Evolutionary conservation across 2,888 invertebrate species (phyloP).

Genomic region (Polia nebulosa): DNA sequence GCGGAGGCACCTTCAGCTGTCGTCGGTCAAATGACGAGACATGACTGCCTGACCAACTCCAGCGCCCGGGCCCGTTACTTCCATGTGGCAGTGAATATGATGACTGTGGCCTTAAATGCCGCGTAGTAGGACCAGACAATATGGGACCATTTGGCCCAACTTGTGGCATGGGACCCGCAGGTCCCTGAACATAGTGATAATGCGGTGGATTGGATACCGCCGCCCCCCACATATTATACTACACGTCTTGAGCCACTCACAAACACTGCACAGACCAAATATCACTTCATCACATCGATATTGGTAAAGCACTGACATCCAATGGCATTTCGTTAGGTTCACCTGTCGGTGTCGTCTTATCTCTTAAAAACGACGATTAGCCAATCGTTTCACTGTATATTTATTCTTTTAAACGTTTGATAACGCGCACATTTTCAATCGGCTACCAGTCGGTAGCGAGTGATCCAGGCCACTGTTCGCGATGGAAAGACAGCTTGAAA

Average conservation of each 20-base stretch:
- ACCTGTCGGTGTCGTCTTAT: slow-evolving; percentile 78
- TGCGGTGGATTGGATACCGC: slow-evolving; percentile 88
- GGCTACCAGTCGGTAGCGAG: slow-evolving; percentile 82
- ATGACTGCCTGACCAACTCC: slow-evolving; percentile 90
- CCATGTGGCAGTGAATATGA: slow-evolving; percentile 90
- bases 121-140: slow-evolving; percentile 81
- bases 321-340: slow-evolving; percentile 79
- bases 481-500: slow-evolving; percentile 86
- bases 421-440: slow-evolving; percentile 79
- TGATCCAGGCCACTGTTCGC: slow-evolving; percentile 85
- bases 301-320: slow-evolving; percentile 80
- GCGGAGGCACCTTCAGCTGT: slow-evolving; percentile 87
- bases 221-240: slow-evolving; percentile 87
- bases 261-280: slow-evolving; percentile 77
- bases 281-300: slow-evolving; percentile 84
- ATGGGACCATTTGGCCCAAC: slow-evolving; percentile 84
- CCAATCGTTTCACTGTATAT: slow-evolving; percentile 79
- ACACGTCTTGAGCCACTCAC: slow-evolving; percentile 75
- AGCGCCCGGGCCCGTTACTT: slow-evolving; percentile 89
- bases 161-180: slow-evolving; percentile 78
- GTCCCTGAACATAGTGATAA: slow-evolving; percentile 86
- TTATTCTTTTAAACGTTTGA: slow-evolving; percentile 77
- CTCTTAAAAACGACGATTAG: slow-evolving; percentile 77
- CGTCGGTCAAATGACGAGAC: slow-evolving; percentile 89
- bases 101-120: slow-evolving; percentile 86